A percentile compares a stretch with the other conserved stretches of the same genome.
phyloP scores from a whole-genome alignment of 2,888 invertebrate species.

The Cheilosia scutellata region DNA sequence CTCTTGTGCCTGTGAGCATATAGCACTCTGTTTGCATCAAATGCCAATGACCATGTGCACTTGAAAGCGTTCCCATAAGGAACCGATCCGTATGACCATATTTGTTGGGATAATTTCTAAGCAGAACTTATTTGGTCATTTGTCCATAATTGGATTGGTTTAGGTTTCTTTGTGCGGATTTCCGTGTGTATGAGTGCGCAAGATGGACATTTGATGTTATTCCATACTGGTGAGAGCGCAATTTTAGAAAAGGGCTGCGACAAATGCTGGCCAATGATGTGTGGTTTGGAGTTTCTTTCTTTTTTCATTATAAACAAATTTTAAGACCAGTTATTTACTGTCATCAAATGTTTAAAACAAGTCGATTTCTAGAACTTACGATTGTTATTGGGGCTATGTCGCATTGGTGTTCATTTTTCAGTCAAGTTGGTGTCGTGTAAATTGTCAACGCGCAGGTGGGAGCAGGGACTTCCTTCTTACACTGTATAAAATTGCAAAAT shows the following conservation, averaged over 20 bases:
- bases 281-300: no score
- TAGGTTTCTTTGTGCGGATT: conserved; percentile 31
- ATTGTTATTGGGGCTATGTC: no score
- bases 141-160: conserved; percentile 44
- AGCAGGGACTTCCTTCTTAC: no score
- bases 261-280: no score
- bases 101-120: conserved; percentile 43
- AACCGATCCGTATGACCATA: conserved; percentile 51
- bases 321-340: no score
- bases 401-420: no score
- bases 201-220: neutral
- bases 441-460: no score
- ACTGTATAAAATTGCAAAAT: no score
- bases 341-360: no score
- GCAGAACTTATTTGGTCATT: conserved; percentile 52
- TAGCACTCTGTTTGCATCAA: conserved; percentile 23
- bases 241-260: neutral
- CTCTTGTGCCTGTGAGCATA: neutral
- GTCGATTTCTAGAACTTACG: no score
- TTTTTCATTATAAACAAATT: no score
- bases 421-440: no score
- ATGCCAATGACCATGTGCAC: conserved; percentile 43
- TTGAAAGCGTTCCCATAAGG: conserved; percentile 36
- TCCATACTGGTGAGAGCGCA: neutral
- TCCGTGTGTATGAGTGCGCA: neutral